Evolutionary conservation across 2,888 invertebrate genomes (phyloP).

Genomic region (Tenodera sinensis): DNA sequence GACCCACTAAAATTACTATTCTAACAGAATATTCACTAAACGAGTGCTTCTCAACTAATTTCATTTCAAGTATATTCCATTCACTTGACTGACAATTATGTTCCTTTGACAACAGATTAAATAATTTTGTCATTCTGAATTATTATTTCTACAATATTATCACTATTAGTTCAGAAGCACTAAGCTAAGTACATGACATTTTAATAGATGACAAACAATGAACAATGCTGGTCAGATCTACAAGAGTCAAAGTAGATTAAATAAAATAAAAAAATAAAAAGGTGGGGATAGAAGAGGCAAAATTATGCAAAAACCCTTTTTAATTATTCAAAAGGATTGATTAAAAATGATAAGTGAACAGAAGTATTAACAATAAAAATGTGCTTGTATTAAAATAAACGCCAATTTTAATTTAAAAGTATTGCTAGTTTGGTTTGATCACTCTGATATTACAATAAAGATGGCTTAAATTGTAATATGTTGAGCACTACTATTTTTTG

Average conservation of each 20-base stretch:
- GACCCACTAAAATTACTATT: neutral
- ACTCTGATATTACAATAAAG: no score
- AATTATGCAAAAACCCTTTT: no score
- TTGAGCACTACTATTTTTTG: no score
- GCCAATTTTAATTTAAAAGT: no score
- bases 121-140: neutral
- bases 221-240: neutral
- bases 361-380: no score
- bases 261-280: neutral
- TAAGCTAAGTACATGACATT: neutral
- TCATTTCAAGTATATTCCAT: neutral
- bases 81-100: neutral
- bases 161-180: neutral
- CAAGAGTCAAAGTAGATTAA: neutral
- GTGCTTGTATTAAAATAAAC: no score
- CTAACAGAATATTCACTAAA: neutral
- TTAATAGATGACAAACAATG: neutral
- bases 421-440: no score
- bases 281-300: neutral
- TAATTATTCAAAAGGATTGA: no score
- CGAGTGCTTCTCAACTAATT: neutral
- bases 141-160: neutral
- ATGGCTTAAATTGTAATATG: no score
- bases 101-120: neutral
- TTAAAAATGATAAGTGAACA: no score